Percentiles rank a stretch among this genome's conserved stretches.
These are phyloP conservation scores for Neopipo cinnamomea DNA, from an alignment of 2,113 vertebrate species.

Conservation along the genomic window DNA sequence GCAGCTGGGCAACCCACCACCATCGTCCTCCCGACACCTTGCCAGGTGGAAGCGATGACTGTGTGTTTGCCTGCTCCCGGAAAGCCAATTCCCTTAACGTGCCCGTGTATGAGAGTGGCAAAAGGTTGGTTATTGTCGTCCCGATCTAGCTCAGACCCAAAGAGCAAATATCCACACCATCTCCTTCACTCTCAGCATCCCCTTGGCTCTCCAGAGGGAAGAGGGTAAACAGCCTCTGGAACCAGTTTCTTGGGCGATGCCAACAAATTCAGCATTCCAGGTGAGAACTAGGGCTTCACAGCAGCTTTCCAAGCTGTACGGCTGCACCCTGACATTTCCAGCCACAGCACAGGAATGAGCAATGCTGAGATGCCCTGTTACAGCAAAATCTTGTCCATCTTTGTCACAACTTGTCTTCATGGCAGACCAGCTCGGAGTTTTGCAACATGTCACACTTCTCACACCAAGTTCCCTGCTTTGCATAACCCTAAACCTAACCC, in stretches of 20 bases:
- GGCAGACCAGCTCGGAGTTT: neutral
- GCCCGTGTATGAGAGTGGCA: accelerated
- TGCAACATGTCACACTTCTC: accelerated
- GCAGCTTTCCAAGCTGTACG: neutral
- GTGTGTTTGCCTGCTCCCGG: accelerated
- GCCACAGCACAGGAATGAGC: accelerated
- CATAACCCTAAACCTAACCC: neutral
- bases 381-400: accelerated
- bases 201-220: neutral
- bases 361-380: accelerated
- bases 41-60: accelerated
- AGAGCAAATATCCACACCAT: neutral
- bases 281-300: neutral
- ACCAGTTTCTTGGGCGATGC: neutral
- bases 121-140: neutral
- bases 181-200: neutral
- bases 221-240: neutral
- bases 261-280: neutral
- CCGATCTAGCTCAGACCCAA: neutral
- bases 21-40: neutral
- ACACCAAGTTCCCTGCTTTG: neutral
- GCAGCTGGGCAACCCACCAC: accelerated
- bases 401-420: accelerated
- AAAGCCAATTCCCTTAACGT: neutral
- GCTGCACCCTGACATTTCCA: accelerated